Conservation (phyloP, 1,140 invertebrate genomes). For the Tetragonula clypearis region DNA sequence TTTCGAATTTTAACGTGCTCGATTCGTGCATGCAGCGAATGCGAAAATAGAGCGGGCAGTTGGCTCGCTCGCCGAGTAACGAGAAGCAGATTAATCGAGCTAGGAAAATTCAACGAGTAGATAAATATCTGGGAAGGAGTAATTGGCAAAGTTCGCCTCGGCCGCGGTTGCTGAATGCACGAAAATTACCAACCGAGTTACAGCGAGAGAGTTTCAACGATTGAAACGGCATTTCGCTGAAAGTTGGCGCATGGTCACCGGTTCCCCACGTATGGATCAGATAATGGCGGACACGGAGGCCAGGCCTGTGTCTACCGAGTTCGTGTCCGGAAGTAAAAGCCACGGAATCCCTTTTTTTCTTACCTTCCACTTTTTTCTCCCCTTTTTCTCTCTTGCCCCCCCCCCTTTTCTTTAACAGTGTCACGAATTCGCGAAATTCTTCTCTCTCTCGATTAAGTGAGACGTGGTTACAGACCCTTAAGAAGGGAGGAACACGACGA, state of each 20-base stretch:
- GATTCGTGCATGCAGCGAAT: not conserved
- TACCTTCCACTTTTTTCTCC: not conserved
- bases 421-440: not conserved
- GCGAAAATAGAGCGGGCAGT: not conserved
- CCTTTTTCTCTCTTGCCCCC: not conserved
- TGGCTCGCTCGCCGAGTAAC: not conserved
- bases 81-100: not conserved
- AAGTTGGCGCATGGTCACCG: constrained; percentile 47
- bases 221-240: constrained; percentile 30
- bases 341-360: constrained; percentile 19
- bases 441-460: constrained; percentile 57
- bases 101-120: not conserved
- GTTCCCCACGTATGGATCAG: constrained; percentile 53
- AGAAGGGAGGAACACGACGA: not conserved
- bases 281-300: constrained; percentile 63
- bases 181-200: not conserved
- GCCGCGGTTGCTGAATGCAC: not conserved
- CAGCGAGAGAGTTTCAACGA: constrained; percentile 7
- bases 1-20: not conserved
- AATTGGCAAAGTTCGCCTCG: not conserved
- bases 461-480: constrained; percentile 56
- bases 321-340: constrained; percentile 57
- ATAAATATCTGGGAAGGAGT: constrained; percentile 6
- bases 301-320: constrained; percentile 51
- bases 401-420: not conserved